Percentiles rank a stretch among this genome's conserved stretches.
Evolutionary conservation across 2,113 vertebrate species (phyloP).

Genomic region (Odocoileus virginianus): DNA sequence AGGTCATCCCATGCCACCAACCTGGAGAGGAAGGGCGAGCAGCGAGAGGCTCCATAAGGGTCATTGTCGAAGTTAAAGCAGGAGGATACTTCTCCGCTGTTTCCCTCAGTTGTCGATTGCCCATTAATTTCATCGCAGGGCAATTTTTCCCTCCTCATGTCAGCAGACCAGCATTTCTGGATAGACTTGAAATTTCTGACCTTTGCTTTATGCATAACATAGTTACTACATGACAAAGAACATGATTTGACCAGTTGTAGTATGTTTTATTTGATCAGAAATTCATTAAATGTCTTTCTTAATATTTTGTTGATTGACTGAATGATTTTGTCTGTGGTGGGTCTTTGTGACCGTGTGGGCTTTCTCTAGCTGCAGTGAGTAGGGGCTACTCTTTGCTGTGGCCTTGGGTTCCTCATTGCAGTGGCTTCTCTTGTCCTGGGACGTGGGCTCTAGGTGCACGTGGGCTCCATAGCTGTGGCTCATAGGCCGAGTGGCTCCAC

Average conservation of each 20-base stretch:
- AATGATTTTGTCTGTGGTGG: neutral
- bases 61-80: neutral
- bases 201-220: rapidly evolving
- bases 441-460: neutral
- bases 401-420: rapidly evolving
- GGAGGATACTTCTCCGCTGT: rapidly evolving
- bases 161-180: rapidly evolving
- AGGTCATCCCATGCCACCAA: too few relatives aligned
- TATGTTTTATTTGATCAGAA: neutral
- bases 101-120: rapidly evolving
- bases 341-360: neutral
- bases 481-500: neutral
- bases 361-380: neutral
- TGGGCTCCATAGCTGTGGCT: neutral
- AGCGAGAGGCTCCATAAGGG: rapidly evolving
- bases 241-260: neutral
- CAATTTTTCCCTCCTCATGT: rapidly evolving
- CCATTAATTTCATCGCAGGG: neutral
- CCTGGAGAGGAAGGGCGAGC: neutral
- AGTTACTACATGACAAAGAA: rapidly evolving
- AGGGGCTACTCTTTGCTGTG: neutral
- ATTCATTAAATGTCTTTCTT: neutral
- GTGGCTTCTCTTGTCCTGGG: rapidly evolving
- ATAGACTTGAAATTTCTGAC: neutral
- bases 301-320: neutral